Evolutionary conservation across 2,888 invertebrate genomes (phyloP), one percentile per base, ranked within the genome.

Genomic region (Brachylomia viminalis): DNA sequence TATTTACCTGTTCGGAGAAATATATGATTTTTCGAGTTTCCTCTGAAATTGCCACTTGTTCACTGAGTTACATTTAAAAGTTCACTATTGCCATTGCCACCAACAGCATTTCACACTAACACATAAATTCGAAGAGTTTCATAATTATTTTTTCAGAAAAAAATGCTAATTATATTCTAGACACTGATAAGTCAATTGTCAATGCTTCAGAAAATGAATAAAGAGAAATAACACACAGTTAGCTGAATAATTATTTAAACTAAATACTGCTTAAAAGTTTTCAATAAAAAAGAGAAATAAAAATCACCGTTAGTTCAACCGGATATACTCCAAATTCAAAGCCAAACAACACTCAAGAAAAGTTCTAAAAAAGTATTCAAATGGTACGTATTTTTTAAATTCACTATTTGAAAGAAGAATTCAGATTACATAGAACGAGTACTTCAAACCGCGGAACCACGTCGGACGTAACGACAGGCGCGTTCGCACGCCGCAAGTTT

Each of bases 401-500:
- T 7, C 54, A 68, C 54, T 1, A n/a, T 54, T 47, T 47, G 52
- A 17, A 33, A 59, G n/a, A 33, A 64, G 5, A 49, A 33, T 42
- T 65, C 47, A 58, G 52, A 66, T 75, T 47, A 27, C 42, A 49
- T 76, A n/a, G 20, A 75, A 59, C 83, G 70, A 56, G 54, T 77
- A 85, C 33, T 68, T 64, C 61, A 61, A 83, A 45, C 45, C 56
- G 38, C 56, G 84, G 58, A 30, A 61, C 52, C 68, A 77, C 72
- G 83, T 67, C 38, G 30, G 42, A 33, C 38, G 17, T 61, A 15
- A 15, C 20, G 33, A 58, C 52, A 33, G 27, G 15, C 56, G 65
- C 92, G 90, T 88, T 71, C 82, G 73, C 65, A 67, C 86, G 72
- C 86, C 84, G 80, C 90, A 73, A 77, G 75, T 77, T 77, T 82